These are phyloP conservation scores for Amblyopsis hoosieri DNA, from an alignment of 2,797 vertebrate species.

Conservation along the genomic window DNA sequence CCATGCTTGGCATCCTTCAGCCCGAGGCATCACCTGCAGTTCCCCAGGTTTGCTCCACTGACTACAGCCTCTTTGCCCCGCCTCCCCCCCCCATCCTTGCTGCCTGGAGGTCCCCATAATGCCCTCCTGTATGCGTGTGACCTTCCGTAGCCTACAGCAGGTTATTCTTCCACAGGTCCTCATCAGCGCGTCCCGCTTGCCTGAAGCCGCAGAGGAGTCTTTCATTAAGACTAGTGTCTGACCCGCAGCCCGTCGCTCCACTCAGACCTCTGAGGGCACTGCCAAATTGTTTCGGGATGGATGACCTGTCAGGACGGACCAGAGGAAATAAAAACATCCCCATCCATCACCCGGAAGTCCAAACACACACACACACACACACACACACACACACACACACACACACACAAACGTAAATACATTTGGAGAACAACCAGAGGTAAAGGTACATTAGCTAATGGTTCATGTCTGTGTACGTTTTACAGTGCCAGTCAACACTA, in stretches of 20 bases:
- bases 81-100: constrained; percentile 16
- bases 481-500: constrained; percentile 48
- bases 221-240: constrained; percentile 80
- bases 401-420: constrained; percentile 45
- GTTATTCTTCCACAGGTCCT: constrained; percentile 61
- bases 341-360: constrained; percentile 79
- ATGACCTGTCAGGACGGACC: constrained; percentile 77
- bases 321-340: constrained; percentile 77
- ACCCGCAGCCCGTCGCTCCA: constrained; percentile 55
- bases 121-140: constrained; percentile 33
- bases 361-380: constrained; percentile 22
- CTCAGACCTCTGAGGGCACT: constrained; percentile 63
- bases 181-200: constrained; percentile 43
- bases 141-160: constrained; percentile 50
- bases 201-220: constrained; percentile 58
- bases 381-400: constrained; percentile 31
- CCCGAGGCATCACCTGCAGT: constrained; percentile 50
- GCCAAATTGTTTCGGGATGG: constrained; percentile 81
- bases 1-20: constrained; percentile 48
- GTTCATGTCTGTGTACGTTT: constrained; percentile 10
- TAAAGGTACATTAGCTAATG: too few relatives aligned
- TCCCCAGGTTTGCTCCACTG: constrained; percentile 43
- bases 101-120: constrained; percentile 55
- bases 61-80: constrained; percentile 37
- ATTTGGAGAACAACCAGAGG: background rate